phyloP scores from a whole-genome alignment of 1,140 invertebrate genomes.

The Megalopta genalis region DNA sequence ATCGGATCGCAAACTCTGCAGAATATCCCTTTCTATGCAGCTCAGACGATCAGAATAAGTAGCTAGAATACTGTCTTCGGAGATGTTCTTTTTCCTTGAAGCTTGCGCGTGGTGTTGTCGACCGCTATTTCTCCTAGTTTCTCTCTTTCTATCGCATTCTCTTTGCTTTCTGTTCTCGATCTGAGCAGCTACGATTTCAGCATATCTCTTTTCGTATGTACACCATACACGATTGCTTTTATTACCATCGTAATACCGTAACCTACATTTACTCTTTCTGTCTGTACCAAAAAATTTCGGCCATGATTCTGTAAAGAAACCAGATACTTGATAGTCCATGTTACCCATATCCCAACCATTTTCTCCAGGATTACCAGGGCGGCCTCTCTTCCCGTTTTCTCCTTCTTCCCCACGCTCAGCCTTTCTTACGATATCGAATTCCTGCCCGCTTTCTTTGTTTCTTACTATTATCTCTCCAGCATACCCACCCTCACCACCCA shows the following conservation, averaged over 20 bases:
- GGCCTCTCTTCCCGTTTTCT: not conserved
- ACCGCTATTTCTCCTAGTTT: not conserved
- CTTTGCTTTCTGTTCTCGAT: not conserved
- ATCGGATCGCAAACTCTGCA: not conserved
- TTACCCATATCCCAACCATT: conserved; percentile 17
- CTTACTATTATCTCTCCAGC: conserved; percentile 40
- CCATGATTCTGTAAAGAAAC: not conserved
- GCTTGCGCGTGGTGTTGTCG: not conserved
- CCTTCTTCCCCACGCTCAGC: not conserved
- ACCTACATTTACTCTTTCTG: not conserved
- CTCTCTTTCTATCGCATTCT: not conserved
- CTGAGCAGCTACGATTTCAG: not conserved
- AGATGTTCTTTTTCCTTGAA: conserved; percentile 1
- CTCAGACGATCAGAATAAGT: not conserved
- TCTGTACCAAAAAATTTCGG: not conserved
- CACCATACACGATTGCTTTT: not conserved
- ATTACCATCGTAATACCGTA: not conserved
- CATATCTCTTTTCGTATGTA: not conserved
- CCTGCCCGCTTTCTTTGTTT: not conserved
- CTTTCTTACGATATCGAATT: not conserved
- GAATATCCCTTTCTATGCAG: not conserved
- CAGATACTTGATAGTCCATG: not conserved
- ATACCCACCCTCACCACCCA: conserved; percentile 50
- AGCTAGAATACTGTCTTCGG: not conserved
- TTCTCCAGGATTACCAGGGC: not conserved